phyloP scores from a whole-genome alignment of 2,797 vertebrate species.

The Phrynocephalus forsythii region DNA sequence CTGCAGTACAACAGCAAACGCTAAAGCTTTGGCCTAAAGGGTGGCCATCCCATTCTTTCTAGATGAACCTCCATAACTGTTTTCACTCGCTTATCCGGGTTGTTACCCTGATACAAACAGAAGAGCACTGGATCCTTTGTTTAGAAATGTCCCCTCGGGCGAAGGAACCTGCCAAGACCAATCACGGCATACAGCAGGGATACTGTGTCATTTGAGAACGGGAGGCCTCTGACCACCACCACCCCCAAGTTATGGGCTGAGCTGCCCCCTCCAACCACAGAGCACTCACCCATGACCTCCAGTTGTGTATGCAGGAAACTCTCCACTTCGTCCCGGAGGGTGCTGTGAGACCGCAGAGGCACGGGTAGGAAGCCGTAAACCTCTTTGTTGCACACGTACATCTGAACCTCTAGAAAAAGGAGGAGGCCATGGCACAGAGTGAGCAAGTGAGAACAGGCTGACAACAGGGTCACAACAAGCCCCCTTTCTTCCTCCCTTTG shows the following conservation, averaged over 20 bases:
- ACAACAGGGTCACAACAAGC: not conserved
- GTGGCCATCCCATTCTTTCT: not conserved
- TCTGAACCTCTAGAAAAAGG: constrained; percentile 85
- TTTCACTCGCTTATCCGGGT: not conserved
- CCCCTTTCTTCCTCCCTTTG: not conserved
- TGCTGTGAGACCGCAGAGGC: constrained; percentile 86
- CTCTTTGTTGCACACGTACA: constrained; percentile 91
- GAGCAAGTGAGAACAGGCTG: not conserved
- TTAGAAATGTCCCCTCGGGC: not conserved
- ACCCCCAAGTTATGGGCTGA: too few species aligned
- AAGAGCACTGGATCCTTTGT: not conserved
- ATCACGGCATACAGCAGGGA: not conserved
- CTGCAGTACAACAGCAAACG: not conserved
- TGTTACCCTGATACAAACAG: too few species aligned
- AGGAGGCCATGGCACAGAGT: not conserved
- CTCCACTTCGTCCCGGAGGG: constrained; percentile 87
- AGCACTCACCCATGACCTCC: constrained; percentile 88
- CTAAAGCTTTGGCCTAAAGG: not conserved
- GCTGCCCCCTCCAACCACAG: too few species aligned
- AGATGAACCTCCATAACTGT: not conserved
- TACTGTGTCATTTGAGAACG: too few species aligned
- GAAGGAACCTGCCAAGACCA: not conserved
- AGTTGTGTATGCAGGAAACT: constrained; percentile 89
- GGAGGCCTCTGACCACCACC: too few species aligned
- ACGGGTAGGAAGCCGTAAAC: constrained; percentile 88